Evolutionary conservation across 2,797 vertebrate species (phyloP).

Genomic region (Hippoglossus hippoglossus): DNA sequence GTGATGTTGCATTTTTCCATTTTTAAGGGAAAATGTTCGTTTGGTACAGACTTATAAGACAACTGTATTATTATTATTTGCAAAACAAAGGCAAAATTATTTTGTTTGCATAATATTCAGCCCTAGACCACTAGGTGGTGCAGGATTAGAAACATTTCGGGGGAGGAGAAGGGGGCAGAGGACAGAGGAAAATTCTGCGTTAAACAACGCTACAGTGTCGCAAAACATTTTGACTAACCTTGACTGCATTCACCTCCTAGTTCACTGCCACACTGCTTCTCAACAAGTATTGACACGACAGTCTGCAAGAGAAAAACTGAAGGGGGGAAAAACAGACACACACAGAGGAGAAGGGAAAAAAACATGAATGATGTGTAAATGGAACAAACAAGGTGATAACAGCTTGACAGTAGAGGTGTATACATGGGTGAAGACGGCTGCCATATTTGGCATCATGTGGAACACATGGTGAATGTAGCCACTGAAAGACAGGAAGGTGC

Average conservation of each 20-base stretch:
- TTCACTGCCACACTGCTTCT: conserved; percentile 75
- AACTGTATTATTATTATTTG: background rate
- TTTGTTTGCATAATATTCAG: background rate
- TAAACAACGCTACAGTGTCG: conserved; percentile 63
- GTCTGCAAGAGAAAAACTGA: conserved; percentile 76
- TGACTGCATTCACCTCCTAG: conserved; percentile 83
- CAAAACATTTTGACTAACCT: conserved; percentile 79
- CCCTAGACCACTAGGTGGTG: conserved; percentile 35
- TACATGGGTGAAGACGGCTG: conserved; percentile 66
- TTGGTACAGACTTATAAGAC: too few relatives aligned
- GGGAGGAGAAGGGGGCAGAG: background rate
- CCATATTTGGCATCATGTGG: conserved; percentile 49
- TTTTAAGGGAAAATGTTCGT: too few relatives aligned
- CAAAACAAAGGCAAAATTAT: background rate
- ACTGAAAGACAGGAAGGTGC: conserved; percentile 37
- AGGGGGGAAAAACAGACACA: conserved; percentile 50
- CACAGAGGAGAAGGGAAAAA: conserved; percentile 64
- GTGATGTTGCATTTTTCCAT: background rate
- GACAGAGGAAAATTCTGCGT: conserved; percentile 37
- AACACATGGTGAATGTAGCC: conserved; percentile 41
- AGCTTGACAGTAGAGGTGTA: conserved; percentile 71
- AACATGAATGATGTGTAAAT: conserved; percentile 80
- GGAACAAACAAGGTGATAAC: conserved; percentile 80
- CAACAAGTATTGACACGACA: conserved; percentile 84
- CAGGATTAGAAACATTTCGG: conserved; percentile 30